These are phyloP conservation scores for Vidua macroura DNA, from an alignment of 2,113 vertebrate species.

Conservation along the genomic window DNA sequence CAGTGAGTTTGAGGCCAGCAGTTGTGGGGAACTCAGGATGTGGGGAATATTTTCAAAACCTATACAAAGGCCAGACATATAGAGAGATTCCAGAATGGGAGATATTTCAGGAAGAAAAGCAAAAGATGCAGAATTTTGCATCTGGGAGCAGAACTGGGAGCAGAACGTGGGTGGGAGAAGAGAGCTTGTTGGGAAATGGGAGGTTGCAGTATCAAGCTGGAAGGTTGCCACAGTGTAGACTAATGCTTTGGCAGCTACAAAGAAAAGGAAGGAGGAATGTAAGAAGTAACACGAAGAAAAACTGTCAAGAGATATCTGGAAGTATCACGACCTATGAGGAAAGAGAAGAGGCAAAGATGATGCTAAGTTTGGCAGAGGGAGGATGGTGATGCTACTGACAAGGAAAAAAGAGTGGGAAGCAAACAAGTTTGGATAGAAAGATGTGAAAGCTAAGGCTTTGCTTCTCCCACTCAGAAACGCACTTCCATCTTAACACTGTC, in stretches of 20 bases:
- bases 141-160: background rate
- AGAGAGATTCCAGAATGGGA: background rate
- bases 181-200: background rate
- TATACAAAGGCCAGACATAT: background rate
- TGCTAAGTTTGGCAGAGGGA: background rate
- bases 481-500: background rate
- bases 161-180: constrained; percentile 16
- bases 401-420: background rate
- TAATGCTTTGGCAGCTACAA: constrained; percentile 51
- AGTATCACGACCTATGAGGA: background rate
- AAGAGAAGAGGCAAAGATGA: constrained; percentile 1
- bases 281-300: background rate
- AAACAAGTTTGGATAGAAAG: background rate
- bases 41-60: background rate
- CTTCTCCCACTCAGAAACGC: background rate
- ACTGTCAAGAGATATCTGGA: background rate
- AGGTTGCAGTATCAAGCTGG: constrained; percentile 52
- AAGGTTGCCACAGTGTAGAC: constrained; percentile 29
- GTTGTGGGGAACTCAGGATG: background rate
- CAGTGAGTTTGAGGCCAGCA: background rate
- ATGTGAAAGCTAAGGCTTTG: background rate
- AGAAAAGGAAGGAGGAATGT: background rate
- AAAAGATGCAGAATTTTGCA: background rate
- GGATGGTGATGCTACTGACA: background rate
- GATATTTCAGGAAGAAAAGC: background rate